phyloP scores from a whole-genome alignment of 1,140 invertebrate genomes.

The Schlechtendalia chinensis region DNA sequence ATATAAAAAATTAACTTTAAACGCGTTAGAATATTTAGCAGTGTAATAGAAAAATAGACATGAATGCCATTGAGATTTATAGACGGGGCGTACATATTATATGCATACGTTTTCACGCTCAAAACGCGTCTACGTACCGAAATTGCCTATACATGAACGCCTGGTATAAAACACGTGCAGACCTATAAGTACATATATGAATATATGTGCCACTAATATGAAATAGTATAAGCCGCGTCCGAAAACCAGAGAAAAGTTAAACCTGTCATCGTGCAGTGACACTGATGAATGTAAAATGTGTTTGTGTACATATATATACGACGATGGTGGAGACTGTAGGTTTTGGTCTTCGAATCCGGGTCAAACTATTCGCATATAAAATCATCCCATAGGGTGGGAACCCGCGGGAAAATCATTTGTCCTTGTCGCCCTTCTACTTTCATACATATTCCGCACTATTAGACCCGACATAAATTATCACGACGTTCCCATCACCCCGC shows the following conservation, averaged over 20 bases:
- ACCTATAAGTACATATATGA: not conserved
- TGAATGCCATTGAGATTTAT: too few species aligned
- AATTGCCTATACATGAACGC: slow-evolving; percentile 43
- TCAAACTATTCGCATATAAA: slow-evolving; percentile 36
- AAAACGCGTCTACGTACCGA: not conserved
- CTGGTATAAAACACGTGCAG: slow-evolving; percentile 25
- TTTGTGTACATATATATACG: too few species aligned
- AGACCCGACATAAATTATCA: slow-evolving; percentile 45
- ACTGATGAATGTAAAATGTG: slow-evolving; percentile 37
- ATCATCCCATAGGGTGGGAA: not conserved
- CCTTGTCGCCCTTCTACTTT: slow-evolving; percentile 25
- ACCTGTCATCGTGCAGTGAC: slow-evolving; percentile 19
- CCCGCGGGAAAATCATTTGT: slow-evolving; percentile 38
- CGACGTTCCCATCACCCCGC: not conserved
- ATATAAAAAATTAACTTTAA: too few species aligned
- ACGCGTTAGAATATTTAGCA: too few species aligned
- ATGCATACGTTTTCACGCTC: not conserved
- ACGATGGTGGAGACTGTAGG: not conserved
- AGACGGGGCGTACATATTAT: too few species aligned
- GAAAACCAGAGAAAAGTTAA: slow-evolving; percentile 38
- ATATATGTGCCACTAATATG: not conserved
- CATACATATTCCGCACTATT: slow-evolving; percentile 43
- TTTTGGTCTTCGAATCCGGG: slow-evolving; percentile 31
- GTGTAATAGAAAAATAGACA: too few species aligned
- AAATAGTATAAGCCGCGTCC: not conserved